phyloP scores from a whole-genome alignment of 2,113 vertebrate species.

The Trematocara zebra region DNA sequence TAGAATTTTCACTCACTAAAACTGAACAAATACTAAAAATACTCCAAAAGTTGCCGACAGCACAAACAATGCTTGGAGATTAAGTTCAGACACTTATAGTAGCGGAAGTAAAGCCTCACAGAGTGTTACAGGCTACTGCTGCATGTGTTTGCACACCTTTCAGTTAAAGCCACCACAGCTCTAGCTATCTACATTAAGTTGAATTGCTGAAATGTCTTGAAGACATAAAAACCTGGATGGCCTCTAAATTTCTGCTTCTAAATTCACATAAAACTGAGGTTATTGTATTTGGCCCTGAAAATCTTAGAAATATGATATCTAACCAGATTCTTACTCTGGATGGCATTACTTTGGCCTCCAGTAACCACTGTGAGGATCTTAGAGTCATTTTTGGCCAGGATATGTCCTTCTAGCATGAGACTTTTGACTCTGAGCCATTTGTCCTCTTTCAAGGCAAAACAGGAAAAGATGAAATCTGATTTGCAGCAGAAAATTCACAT shows the following conservation, averaged over 20 bases:
- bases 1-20: neutral
- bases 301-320: neutral
- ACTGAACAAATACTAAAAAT: neutral
- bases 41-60: neutral
- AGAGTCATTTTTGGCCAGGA: accelerated
- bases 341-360: neutral
- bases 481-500: constrained; percentile 9
- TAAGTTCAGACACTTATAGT: accelerated
- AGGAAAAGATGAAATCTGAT: neutral
- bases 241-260: neutral
- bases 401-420: neutral
- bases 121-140: neutral
- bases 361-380: neutral
- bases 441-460: neutral
- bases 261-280: neutral
- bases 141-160: neutral
- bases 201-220: accelerated
- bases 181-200: neutral
- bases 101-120: neutral
- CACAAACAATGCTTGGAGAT: neutral
- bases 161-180: accelerated
- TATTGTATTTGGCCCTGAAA: accelerated
- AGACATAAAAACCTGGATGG: neutral
- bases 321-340: neutral
- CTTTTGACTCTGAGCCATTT: neutral